Percentiles rank a stretch among this genome's conserved stretches.
Conservation (phyloP, 2,888 invertebrate genomes). For the Conomelus anceps region DNA sequence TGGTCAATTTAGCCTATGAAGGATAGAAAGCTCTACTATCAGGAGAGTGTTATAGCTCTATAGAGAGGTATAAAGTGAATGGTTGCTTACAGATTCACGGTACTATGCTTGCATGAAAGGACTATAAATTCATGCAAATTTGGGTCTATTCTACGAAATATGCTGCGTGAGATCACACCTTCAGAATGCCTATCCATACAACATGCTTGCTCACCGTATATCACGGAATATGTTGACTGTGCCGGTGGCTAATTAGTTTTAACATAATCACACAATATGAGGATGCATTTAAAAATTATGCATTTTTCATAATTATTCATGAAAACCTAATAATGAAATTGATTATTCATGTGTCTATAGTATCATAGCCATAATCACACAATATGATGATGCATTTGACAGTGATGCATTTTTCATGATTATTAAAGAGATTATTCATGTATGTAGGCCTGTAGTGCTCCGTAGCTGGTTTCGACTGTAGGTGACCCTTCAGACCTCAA, state of each 20-base stretch:
- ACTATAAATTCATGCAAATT: neutral
- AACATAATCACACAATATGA: neutral
- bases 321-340: too few relatives aligned
- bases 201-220: too few relatives aligned
- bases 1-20: neutral
- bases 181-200: neutral
- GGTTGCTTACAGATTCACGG: neutral
- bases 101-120: neutral
- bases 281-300: neutral
- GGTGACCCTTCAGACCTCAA: too few relatives aligned
- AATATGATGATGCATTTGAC: too few relatives aligned
- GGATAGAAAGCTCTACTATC: neutral
- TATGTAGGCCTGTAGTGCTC: too few relatives aligned
- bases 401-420: too few relatives aligned
- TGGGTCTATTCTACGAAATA: neutral
- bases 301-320: too few relatives aligned
- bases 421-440: too few relatives aligned
- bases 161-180: neutral
- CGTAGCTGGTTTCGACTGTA: too few relatives aligned
- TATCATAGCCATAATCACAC: too few relatives aligned
- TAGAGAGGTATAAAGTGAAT: neutral
- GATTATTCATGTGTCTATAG: too few relatives aligned
- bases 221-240: neutral
- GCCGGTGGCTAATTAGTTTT: neutral
- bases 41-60: neutral